Evolutionary conservation across 2,888 invertebrate species (phyloP).

Genomic region (Metopia argyrocephala): DNA sequence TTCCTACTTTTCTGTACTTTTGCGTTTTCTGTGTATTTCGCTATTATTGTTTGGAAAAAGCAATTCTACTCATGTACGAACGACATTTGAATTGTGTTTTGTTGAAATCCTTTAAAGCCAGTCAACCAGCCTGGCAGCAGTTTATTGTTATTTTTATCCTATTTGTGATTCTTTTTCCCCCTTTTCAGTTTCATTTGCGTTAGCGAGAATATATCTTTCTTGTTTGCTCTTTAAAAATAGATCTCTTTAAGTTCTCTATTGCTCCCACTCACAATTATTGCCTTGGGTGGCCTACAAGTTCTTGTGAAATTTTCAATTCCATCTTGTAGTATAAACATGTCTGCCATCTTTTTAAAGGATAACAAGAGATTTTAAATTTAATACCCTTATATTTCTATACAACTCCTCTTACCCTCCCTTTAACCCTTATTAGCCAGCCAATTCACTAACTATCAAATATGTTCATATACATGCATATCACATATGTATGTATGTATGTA

Average conservation of each 20-base stretch:
- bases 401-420: background rate
- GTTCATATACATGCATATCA: no score
- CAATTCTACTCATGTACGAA: constrained; percentile 8
- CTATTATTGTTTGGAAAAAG: background rate
- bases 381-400: constrained; percentile 37
- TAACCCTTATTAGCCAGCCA: background rate
- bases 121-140: constrained; percentile 10
- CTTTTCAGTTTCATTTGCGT: background rate
- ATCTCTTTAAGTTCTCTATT: background rate
- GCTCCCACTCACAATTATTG: background rate
- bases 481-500: background rate
- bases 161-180: background rate
- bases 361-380: constrained; percentile 59
- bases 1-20: background rate
- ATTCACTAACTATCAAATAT: no score
- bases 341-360: constrained; percentile 57
- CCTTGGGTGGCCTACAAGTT: background rate
- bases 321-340: constrained; percentile 41
- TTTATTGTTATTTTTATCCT: background rate
- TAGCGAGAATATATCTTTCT: background rate
- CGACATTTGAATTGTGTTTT: constrained; percentile 8
- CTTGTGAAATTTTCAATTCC: constrained; percentile 25
- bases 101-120: constrained; percentile 4
- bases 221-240: background rate
- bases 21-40: background rate